Percentiles rank a stretch among this genome's conserved stretches.
Conservation (phyloP, 2,113 vertebrate genomes). For the Mohoua ochrocephala region DNA sequence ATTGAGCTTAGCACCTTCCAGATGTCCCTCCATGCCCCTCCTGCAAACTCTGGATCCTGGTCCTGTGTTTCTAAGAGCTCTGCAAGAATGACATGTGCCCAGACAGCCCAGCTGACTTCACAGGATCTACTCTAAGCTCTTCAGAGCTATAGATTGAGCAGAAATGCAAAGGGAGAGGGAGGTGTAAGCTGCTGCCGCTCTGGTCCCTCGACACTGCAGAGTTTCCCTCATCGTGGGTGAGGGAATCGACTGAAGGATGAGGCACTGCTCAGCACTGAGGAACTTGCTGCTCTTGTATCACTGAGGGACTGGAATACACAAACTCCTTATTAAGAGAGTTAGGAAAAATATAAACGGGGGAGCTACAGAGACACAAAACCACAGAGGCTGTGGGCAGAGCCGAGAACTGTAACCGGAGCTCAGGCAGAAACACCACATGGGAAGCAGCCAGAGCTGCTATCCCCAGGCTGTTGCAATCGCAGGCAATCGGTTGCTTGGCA, state of each 20-base stretch:
- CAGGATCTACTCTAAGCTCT: background rate
- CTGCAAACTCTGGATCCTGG: background rate
- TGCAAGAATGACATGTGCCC: background rate
- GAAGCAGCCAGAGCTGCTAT: background rate
- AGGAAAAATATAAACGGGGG: background rate
- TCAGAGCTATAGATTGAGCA: background rate
- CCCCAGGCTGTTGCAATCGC: background rate
- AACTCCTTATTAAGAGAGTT: background rate
- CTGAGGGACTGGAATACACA: background rate
- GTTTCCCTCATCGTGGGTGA: rapidly evolving
- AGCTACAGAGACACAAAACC: background rate
- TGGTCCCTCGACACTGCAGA: background rate
- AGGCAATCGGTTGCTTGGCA: background rate
- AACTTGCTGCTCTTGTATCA: background rate
- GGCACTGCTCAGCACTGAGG: background rate
- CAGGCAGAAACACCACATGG: background rate
- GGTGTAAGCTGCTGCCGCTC: background rate
- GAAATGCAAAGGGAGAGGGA: background rate
- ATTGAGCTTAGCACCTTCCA: background rate
- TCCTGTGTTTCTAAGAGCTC: background rate
- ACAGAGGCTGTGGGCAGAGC: background rate
- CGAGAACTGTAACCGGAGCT: background rate
- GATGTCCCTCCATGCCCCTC: background rate
- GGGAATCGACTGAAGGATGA: background rate
- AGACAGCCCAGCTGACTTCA: background rate